Evolutionary conservation across 1,140 invertebrate species (phyloP).

Genomic region (Dinoponera quadriceps): DNA sequence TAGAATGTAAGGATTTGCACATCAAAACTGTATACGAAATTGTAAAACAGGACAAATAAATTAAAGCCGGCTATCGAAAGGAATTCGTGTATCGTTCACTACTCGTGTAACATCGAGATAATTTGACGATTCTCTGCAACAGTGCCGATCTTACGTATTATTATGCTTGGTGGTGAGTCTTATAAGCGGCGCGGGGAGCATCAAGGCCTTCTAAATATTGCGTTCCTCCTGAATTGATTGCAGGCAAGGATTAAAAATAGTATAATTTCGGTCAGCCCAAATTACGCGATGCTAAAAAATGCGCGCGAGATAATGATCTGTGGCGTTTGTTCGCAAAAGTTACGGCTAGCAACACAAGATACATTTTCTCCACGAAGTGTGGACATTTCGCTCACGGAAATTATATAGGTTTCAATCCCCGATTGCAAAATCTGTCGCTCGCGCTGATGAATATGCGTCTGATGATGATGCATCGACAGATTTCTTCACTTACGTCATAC

Average conservation of each 20-base stretch:
- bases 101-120: constrained; percentile 46
- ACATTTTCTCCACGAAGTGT: constrained; percentile 38
- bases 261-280: constrained; percentile 18
- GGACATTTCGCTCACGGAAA: not conserved
- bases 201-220: constrained; percentile 72
- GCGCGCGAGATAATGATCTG: constrained; percentile 28
- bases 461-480: constrained; percentile 58
- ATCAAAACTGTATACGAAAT: constrained; percentile 65
- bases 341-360: constrained; percentile 28
- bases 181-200: constrained; percentile 52
- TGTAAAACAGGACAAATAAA: constrained; percentile 70
- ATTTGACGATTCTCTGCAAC: constrained; percentile 55
- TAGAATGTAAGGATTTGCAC: constrained; percentile 72
- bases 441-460: constrained; percentile 27
- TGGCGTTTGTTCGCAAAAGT: constrained; percentile 24
- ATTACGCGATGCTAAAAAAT: constrained; percentile 31
- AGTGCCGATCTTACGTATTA: constrained; percentile 59
- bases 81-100: constrained; percentile 60
- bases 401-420: constrained; percentile 13
- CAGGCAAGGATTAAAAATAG: constrained; percentile 43
- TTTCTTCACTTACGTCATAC: constrained; percentile 45
- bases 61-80: constrained; percentile 68
- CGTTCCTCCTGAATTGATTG: constrained; percentile 62
- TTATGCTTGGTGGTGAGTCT: constrained; percentile 52
- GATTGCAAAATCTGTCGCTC: constrained; percentile 27